Percentiles rank a stretch among this genome's conserved stretches.
These are phyloP conservation scores for Alligator sinensis DNA, from an alignment of 2,113 vertebrate genomes.

Conservation along the genomic window DNA sequence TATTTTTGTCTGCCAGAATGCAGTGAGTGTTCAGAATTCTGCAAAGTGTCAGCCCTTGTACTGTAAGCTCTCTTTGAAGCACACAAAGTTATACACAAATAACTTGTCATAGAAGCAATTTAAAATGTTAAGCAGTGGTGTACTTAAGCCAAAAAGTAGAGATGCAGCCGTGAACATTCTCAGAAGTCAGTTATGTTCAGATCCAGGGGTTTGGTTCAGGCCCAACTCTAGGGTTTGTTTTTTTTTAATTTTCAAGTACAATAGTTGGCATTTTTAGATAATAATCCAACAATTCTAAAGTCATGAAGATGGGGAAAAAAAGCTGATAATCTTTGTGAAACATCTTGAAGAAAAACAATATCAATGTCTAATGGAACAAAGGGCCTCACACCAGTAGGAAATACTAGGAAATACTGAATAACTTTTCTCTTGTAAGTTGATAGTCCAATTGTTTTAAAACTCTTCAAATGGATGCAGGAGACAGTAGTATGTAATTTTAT, in stretches of 20 bases:
- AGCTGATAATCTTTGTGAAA: slow-evolving; percentile 59
- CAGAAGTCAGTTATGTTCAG: not conserved
- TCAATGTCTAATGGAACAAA: slow-evolving; percentile 62
- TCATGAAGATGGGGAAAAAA: slow-evolving; percentile 62
- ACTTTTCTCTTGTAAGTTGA: slow-evolving; percentile 45
- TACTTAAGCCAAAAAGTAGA: not conserved
- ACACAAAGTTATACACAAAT: not conserved
- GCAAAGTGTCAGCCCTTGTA: not conserved
- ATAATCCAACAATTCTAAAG: slow-evolving; percentile 49
- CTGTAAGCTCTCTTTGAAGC: not conserved
- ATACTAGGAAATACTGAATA: slow-evolving; percentile 48
- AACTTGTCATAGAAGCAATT: not conserved
- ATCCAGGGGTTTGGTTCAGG: not conserved
- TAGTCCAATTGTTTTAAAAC: slow-evolving; percentile 55
- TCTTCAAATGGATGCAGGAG: slow-evolving; percentile 31
- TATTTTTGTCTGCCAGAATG: not conserved
- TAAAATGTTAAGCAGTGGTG: not conserved
- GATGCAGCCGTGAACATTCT: slow-evolving; percentile 17
- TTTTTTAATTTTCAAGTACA: slow-evolving; percentile 22
- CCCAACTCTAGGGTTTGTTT: not conserved
- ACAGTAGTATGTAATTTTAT: slow-evolving; percentile 45
- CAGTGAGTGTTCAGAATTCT: not conserved
- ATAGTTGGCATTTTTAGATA: slow-evolving; percentile 31
- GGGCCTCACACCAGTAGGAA: slow-evolving; percentile 61
- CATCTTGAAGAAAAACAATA: slow-evolving; percentile 66